Percentiles rank a stretch among this genome's conserved stretches.
These are phyloP conservation scores for Halcyon badia DNA, from an alignment of 2,797 vertebrate genomes.

Conservation along the genomic window DNA sequence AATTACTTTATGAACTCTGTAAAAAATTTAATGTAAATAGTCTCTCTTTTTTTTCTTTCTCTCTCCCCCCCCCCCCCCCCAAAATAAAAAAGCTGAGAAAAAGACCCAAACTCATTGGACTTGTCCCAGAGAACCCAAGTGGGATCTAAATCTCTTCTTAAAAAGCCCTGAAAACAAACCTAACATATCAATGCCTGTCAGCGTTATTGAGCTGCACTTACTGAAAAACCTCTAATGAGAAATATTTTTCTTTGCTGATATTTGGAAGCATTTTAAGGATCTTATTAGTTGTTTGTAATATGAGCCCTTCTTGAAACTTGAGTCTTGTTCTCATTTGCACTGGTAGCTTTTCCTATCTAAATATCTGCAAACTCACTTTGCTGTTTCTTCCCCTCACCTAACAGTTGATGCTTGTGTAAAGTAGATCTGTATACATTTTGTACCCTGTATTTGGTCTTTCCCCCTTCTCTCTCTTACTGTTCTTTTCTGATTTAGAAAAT, in stretches of 20 bases:
- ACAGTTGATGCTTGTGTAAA: background rate
- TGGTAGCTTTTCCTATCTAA: background rate
- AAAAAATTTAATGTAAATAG: background rate
- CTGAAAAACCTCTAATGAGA: background rate
- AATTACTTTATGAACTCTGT: background rate
- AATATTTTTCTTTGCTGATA: background rate
- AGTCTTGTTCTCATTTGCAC: background rate
- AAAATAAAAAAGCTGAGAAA: background rate
- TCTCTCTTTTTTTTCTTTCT: fast-evolving
- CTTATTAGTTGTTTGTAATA: background rate
- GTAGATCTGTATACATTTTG: background rate
- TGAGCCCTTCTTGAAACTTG: background rate
- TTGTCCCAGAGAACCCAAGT: background rate
- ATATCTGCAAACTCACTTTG: background rate
- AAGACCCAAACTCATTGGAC: background rate
- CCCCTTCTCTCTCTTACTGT: background rate
- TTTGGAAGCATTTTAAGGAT: background rate
- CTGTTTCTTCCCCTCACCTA: background rate
- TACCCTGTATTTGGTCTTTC: fast-evolving
- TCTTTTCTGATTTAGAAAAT: background rate
- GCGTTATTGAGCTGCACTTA: background rate
- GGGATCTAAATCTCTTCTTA: background rate
- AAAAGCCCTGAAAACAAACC: background rate
- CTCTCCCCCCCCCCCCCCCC: background rate
- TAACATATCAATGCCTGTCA: background rate